Evolutionary conservation across 1,140 invertebrate species (phyloP).

Genomic region (Lordiphosa collinella): DNA sequence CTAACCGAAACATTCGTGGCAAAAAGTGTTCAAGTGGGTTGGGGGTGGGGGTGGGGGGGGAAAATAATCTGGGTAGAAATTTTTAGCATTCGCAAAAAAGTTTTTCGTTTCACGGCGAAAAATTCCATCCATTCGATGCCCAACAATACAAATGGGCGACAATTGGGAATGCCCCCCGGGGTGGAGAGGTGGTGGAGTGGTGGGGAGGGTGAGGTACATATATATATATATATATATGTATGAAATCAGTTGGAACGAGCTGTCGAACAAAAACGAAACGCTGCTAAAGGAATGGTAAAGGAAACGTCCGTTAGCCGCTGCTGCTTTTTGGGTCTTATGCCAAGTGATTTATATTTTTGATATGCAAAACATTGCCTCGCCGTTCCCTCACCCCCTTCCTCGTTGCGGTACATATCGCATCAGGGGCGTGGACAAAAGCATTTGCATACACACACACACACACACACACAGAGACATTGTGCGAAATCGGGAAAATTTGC

Average conservation of each 20-base stretch:
- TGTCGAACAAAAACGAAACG: conserved; percentile 40
- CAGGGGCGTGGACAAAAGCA: conserved; percentile 58
- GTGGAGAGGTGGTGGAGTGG: not conserved
- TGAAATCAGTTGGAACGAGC: conserved; percentile 48
- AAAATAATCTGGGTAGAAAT: conserved; percentile 46
- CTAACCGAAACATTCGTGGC: conserved; percentile 6
- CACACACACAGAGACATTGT: conserved; percentile 18
- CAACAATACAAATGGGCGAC: not conserved
- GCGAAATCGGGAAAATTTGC: conserved; percentile 68
- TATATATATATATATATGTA: not conserved
- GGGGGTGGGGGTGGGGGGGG: conserved; percentile 1
- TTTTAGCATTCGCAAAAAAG: conserved; percentile 52
- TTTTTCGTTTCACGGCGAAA: conserved; percentile 37
- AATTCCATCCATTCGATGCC: conserved; percentile 38
- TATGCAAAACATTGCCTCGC: conserved; percentile 63
- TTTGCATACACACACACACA: conserved; percentile 2
- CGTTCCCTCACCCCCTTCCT: not conserved
- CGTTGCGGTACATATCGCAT: conserved; percentile 18
- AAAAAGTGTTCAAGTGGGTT: conserved; percentile 59
- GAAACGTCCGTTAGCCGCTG: conserved; percentile 29
- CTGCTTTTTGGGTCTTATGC: conserved; percentile 54
- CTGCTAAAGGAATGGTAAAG: not conserved
- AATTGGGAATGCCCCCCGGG: not conserved
- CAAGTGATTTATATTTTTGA: conserved; percentile 77
- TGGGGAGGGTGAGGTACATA: not conserved